phyloP scores from a whole-genome alignment of 2,113 vertebrate species.

The Nerophis lumbriciformis region DNA sequence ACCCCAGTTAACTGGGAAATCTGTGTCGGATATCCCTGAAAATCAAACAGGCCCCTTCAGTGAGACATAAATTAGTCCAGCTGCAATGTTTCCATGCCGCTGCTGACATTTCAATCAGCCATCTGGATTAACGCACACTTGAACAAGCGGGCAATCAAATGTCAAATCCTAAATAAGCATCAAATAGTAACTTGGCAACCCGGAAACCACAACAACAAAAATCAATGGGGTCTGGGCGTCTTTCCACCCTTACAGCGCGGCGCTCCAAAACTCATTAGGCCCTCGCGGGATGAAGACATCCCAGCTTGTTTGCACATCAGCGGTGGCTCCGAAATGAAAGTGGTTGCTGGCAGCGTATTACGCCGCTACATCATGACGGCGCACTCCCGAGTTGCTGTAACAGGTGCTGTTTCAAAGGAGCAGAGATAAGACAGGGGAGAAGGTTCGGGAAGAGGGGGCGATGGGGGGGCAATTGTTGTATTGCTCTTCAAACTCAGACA shows the following conservation, averaged over 20 bases:
- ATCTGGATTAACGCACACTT: slow-evolving; percentile 30
- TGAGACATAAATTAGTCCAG: background rate
- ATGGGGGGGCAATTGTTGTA: slow-evolving; percentile 36
- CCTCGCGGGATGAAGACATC: slow-evolving; percentile 48
- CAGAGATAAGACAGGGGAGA: slow-evolving; percentile 52
- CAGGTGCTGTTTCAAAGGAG: slow-evolving; percentile 70
- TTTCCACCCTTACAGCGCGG: background rate
- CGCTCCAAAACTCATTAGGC: slow-evolving; percentile 46
- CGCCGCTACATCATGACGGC: slow-evolving; percentile 39
- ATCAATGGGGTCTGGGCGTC: background rate
- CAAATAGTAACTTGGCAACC: slow-evolving; percentile 1
- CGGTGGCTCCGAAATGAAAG: slow-evolving; percentile 27
- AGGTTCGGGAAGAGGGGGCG: slow-evolving; percentile 19
- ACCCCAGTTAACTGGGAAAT: no score
- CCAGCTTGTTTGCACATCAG: slow-evolving; percentile 44
- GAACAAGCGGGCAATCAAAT: slow-evolving; percentile 23
- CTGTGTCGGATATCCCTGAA: no score
- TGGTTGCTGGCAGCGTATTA: slow-evolving; percentile 37
- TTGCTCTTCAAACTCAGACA: slow-evolving; percentile 53
- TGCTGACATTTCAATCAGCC: slow-evolving; percentile 49
- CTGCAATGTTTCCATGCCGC: slow-evolving; percentile 36
- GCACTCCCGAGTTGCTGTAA: slow-evolving; percentile 50
- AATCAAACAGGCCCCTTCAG: no score
- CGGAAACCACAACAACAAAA: background rate
- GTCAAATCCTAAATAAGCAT: slow-evolving; percentile 10